These are phyloP conservation scores for Anarrhichthys ocellatus DNA, from an alignment of 2,113 vertebrate species.

Conservation along the genomic window DNA sequence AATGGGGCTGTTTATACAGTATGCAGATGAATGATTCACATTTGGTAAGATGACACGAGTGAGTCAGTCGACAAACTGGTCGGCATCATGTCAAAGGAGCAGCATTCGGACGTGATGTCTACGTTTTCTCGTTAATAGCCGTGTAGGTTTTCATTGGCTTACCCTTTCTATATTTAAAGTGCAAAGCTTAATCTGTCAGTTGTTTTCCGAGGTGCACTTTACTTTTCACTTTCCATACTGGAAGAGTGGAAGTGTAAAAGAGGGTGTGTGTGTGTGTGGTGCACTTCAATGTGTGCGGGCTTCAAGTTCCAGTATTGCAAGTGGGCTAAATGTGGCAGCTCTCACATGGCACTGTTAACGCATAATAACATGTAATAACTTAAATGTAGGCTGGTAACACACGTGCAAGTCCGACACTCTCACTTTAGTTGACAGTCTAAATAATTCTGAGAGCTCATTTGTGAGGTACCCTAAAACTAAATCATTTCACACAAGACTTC, in stretches of 20 bases:
- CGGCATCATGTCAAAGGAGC: conserved; percentile 29
- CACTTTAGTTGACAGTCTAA: conserved; percentile 37
- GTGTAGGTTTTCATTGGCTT: conserved; percentile 58
- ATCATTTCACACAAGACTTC: conserved; percentile 41
- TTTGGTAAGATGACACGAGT: conserved; percentile 17
- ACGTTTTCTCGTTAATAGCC: conserved; percentile 59
- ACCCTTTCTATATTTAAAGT: conserved; percentile 70
- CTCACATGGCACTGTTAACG: conserved; percentile 75
- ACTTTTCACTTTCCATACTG: conserved; percentile 6
- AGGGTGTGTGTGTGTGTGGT: conserved; percentile 17
- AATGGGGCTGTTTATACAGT: conserved; percentile 6
- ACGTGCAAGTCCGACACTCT: neutral
- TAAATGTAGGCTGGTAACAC: conserved; percentile 61
- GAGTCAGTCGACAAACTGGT: conserved; percentile 30
- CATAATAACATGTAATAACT: conserved; percentile 57
- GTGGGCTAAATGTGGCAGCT: conserved; percentile 50
- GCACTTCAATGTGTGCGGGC: conserved; percentile 33
- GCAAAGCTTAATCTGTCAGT: conserved; percentile 65
- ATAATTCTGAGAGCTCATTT: conserved; percentile 29
- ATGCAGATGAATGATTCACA: conserved; percentile 34
- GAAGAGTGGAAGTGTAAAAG: conserved; percentile 43
- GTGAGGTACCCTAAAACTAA: conserved; percentile 33
- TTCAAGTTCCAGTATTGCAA: conserved; percentile 60
- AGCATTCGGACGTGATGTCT: conserved; percentile 56
- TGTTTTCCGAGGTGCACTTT: conserved; percentile 66